Conservation (phyloP, 92 coral and sea anemone species). For the Pocillopora grandis region DNA sequence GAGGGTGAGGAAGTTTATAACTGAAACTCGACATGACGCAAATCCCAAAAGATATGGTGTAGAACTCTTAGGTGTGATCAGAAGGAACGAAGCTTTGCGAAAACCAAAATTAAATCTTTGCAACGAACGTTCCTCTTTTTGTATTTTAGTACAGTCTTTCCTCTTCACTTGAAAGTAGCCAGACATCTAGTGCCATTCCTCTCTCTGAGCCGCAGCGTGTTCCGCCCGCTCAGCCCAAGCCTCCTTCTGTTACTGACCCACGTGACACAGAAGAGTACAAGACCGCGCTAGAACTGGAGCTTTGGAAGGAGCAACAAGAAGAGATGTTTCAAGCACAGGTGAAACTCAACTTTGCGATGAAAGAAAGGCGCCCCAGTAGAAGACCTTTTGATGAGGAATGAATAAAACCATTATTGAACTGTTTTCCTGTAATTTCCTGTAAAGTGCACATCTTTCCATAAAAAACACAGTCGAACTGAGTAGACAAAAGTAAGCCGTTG, state of each 20-base stretch:
- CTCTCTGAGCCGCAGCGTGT: constrained; percentile 82
- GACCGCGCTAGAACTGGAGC: constrained; percentile 94
- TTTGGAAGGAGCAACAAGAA: constrained; percentile 98
- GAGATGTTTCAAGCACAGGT: constrained; percentile 87
- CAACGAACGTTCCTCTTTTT: background rate
- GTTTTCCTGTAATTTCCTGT: no score
- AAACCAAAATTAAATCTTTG: background rate
- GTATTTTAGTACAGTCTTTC: constrained; percentile 43
- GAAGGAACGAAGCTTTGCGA: background rate
- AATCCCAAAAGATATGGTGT: no score
- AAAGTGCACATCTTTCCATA: no score
- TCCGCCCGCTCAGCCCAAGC: constrained; percentile 51
- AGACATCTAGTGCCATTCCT: constrained; percentile 76
- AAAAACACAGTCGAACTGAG: no score
- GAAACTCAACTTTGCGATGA: background rate
- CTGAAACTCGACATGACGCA: no score
- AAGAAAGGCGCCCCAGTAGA: no score
- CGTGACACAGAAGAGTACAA: constrained; percentile 96
- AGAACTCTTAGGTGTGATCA: no score
- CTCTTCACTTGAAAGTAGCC: constrained; percentile 69
- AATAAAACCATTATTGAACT: no score
- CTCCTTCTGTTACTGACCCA: constrained; percentile 83
- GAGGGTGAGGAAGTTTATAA: no score
- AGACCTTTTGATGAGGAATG: no score
- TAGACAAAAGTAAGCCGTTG: no score